phyloP scores from a whole-genome alignment of 2,113 vertebrate genomes.

The Anolis sagrei region DNA sequence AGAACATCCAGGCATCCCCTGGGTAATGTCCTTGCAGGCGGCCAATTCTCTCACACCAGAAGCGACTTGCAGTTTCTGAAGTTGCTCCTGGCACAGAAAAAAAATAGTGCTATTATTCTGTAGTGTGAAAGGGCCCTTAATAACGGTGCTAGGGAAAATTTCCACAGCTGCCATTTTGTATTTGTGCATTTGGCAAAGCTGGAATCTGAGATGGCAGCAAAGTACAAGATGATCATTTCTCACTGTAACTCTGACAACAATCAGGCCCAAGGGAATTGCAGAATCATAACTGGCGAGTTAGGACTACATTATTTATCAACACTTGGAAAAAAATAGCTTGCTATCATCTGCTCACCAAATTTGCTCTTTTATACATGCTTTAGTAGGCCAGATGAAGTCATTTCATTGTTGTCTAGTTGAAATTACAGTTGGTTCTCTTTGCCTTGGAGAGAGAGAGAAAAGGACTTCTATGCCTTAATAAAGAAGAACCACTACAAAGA shows the following conservation, averaged over 20 bases:
- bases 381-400: neutral
- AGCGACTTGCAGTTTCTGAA: too few species aligned
- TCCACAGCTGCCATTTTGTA: neutral
- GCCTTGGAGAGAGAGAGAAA: too few species aligned
- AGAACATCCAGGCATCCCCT: too few species aligned
- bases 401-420: neutral
- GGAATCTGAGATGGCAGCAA: neutral
- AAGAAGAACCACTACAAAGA: too few species aligned
- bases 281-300: neutral
- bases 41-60: too few species aligned
- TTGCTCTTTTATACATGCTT: too few species aligned
- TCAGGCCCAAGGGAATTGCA: neutral
- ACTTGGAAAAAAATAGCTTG: too few species aligned
- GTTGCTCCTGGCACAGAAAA: too few species aligned
- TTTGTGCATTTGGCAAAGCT: neutral
- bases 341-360: neutral
- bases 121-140: too few species aligned
- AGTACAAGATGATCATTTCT: neutral
- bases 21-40: too few species aligned
- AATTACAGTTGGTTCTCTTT: neutral
- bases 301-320: conserved; percentile 22
- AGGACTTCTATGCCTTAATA: neutral
- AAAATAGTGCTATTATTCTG: too few species aligned
- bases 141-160: neutral
- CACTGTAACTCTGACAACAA: neutral